Evolutionary conservation across 2,113 vertebrate genomes (phyloP).

Genomic region (Ciconia maguari): DNA sequence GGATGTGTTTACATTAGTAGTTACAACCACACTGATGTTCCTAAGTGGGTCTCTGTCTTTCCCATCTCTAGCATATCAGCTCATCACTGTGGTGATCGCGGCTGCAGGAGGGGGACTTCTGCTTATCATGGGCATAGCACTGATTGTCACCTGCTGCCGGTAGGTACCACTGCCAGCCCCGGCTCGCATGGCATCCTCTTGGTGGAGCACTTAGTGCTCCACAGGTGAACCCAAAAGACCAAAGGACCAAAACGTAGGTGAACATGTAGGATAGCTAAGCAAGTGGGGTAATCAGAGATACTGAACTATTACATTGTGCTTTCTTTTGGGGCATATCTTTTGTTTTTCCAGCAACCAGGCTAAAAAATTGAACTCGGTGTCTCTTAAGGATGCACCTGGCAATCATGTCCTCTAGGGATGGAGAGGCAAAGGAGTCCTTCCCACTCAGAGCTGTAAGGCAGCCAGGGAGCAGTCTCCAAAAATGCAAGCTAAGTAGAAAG

Average conservation of each 20-base stretch:
- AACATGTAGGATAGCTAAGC: not conserved
- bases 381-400: not conserved
- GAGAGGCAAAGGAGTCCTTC: not conserved
- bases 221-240: not conserved
- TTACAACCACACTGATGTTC: not conserved
- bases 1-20: not conserved
- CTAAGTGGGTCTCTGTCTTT: not conserved
- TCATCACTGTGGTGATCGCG: constrained; percentile 92
- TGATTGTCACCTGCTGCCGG: constrained; percentile 93
- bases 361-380: not conserved
- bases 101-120: constrained; percentile 90
- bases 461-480: not conserved
- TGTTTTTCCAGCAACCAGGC: not conserved
- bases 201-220: not conserved
- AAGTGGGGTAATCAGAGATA: not conserved
- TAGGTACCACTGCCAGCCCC: constrained; percentile 49
- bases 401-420: not conserved
- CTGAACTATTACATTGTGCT: not conserved
- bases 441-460: not conserved
- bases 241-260: not conserved
- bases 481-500: not conserved
- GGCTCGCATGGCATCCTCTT: rapidly evolving
- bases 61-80: constrained; percentile 85
- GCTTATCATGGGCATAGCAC: constrained; percentile 86
- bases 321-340: not conserved